Base-by-base conservation (phyloP, 2,797 vertebrate genomes). In the Trichosurus vulpecula region DNA sequence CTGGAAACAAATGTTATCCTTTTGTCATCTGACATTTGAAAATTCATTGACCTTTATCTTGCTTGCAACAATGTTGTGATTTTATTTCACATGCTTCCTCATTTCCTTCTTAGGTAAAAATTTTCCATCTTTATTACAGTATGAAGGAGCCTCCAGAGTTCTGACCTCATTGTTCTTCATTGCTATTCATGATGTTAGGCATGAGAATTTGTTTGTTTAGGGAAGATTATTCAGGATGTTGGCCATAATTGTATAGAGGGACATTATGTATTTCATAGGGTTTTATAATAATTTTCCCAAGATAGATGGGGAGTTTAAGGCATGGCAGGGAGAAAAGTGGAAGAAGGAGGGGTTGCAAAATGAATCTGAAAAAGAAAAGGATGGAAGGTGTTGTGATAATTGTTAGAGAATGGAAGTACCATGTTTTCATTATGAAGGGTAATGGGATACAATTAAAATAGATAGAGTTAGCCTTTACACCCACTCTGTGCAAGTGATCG, bases 21-120 rank as follows among this genome's bases (percentile, higher is more conserved):
- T 98, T 97, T 97, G 93, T 95, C 91, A 91, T 93, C 61, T 97
- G 96, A 95, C 91, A 94, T 98, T 97, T 96, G 96, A 95, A 97
- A 96, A 97, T 95, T 90, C 90, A 54, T 54, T 97, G 96, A 95
- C 97, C 90, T 98, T 97, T 96, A 92, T 94, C 96, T 97, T 66
- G 89, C 55, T 97, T 92, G 95, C 91, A 96, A 93, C 52, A 92
- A 55, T 93, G 61, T 92, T 93, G 56, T 93, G 52, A 91, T 95
- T 98, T 98, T 96, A 74, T 97, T 98, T 97, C 95, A 93, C 61
- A 91, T 30, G 51, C 92, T 54, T 87, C 41, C 89, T 96, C 66
- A 35, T 8, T 96, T 2, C 56, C 16, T 95, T 96, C 9, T 94
- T 89, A 91, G 57, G 25, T 95, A 4, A 19, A 22, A 96, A 95